A percentile compares a stretch with the other conserved stretches of the same genome.
Conservation (phyloP, 1,140 invertebrate genomes). For the Cydia pomonella region DNA sequence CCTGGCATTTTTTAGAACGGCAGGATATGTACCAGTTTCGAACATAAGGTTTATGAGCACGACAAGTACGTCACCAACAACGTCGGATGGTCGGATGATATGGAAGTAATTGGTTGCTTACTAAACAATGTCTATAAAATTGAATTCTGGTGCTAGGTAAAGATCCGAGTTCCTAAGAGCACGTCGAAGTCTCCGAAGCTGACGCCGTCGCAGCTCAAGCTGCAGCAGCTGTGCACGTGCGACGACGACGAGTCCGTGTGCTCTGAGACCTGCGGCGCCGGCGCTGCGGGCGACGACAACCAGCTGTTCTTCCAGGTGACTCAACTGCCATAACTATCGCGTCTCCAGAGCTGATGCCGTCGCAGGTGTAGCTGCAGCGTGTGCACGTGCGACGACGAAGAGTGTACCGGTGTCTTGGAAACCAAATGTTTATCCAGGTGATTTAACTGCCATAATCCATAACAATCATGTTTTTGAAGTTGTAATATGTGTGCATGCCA, state of each 20-base stretch:
- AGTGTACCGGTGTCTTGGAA: no score
- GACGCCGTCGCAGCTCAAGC: conserved; percentile 64
- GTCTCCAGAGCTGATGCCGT: no score
- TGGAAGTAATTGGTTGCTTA: background rate
- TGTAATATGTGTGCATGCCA: no score
- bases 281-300: conserved; percentile 46
- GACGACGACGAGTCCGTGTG: conserved; percentile 65
- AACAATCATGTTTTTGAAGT: no score
- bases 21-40: no score
- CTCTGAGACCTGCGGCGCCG: conserved; percentile 65
- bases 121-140: conserved; percentile 9
- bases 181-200: conserved; percentile 66
- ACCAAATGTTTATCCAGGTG: no score
- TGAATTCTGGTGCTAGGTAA: conserved; percentile 51
- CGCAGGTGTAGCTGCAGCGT: conserved; percentile 57
- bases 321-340: background rate
- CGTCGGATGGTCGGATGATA: no score
- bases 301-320: conserved; percentile 65
- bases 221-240: conserved; percentile 69
- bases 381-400: conserved; percentile 69
- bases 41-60: no score
- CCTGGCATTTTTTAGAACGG: no score
- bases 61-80: no score
- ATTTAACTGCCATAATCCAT: no score
- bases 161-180: conserved; percentile 72